A percentile compares a stretch with the other conserved stretches of the same genome.
Evolutionary conservation across 2,113 vertebrate genomes (phyloP).

Genomic region (Cheilinus undulatus): DNA sequence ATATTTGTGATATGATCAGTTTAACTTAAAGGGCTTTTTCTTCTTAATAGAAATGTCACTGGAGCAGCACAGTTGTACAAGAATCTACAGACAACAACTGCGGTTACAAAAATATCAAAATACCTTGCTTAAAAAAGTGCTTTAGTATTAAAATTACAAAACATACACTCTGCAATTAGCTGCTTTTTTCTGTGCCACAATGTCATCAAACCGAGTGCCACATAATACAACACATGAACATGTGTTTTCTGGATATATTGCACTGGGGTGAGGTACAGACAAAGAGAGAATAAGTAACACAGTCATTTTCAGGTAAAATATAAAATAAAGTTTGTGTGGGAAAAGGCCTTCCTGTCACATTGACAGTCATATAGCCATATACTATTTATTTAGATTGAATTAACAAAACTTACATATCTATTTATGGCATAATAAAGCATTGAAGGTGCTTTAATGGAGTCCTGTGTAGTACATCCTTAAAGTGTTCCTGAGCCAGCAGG

Average conservation of each 20-base stretch:
- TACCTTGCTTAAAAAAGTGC: conserved; percentile 84
- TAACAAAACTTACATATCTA: conserved; percentile 42
- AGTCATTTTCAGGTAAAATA: conserved; percentile 26
- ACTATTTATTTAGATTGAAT: conserved; percentile 2
- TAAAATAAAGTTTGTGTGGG: conserved; percentile 28
- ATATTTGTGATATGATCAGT: not conserved
- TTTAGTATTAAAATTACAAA: conserved; percentile 82
- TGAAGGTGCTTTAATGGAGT: conserved; percentile 32
- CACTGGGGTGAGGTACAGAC: conserved; percentile 72
- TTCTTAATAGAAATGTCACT: conserved; percentile 47
- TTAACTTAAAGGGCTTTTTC: conserved; percentile 20
- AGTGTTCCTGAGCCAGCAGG: conserved; percentile 82
- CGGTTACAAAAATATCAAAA: conserved; percentile 83
- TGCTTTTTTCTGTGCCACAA: conserved; percentile 51
- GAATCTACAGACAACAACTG: conserved; percentile 45
- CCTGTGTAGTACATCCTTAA: not conserved
- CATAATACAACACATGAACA: conserved; percentile 10
- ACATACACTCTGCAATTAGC: conserved; percentile 60
- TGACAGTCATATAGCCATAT: conserved; percentile 64
- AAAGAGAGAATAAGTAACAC: conserved; percentile 33
- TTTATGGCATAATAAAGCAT: conserved; percentile 20
- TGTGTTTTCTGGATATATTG: conserved; percentile 63
- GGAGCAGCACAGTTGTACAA: conserved; percentile 48
- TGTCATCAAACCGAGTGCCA: conserved; percentile 40
- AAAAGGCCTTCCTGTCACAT: conserved; percentile 57